Base-by-base conservation (phyloP, 2,888 invertebrate genomes). In the Plutella xylostella region DNA sequence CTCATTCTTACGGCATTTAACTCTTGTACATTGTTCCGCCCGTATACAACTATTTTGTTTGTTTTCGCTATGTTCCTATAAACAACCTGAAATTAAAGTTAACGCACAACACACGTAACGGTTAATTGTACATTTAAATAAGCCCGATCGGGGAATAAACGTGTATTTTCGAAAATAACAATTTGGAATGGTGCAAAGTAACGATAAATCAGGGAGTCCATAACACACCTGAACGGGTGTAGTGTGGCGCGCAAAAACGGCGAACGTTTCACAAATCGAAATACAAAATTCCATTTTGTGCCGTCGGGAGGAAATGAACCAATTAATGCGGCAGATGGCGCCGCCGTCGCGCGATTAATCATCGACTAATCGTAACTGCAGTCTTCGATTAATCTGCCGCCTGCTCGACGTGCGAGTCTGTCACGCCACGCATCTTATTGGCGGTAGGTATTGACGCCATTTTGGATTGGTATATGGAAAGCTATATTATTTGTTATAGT, bases 301-400 rank as follows among this genome's bases (percentile, higher is more conserved):
- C 77, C 71, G 74, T 73, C 73, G 72, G 71, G 72, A 75, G 83
- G 83, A 83, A 83, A 83, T 82, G 80, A 82, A 82, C 74, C 83
- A 82, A 83, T 83, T 83, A 82, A 82, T 82, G 70, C 77, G 68
- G 78, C 80, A 82, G 83, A 82, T 82, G 82, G 82, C 79, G 76
- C 69, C 72, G 72, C 76, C 75, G 77, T 75, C 68, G 77, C 77
- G 74, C 73, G 71, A 82, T 83, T 80, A 82, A 82, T 83, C 83
- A 83, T 80, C 72, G 73, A 73, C 80, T 82, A 82, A 83, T 80
- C 79, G 78, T 76, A 74, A 76, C 82, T 82, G 79, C 80, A 83
- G 82, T 82, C 82, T 82, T 80, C 78, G 77, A 82, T 82, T 80
- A 78, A 79, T n/a, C n/a, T n/a, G n/a, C n/a, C n/a, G n/a, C n/a